Percentiles rank a stretch among this genome's conserved stretches.
Conservation (phyloP, 2,888 invertebrate genomes). For the Mythimna loreyi region DNA sequence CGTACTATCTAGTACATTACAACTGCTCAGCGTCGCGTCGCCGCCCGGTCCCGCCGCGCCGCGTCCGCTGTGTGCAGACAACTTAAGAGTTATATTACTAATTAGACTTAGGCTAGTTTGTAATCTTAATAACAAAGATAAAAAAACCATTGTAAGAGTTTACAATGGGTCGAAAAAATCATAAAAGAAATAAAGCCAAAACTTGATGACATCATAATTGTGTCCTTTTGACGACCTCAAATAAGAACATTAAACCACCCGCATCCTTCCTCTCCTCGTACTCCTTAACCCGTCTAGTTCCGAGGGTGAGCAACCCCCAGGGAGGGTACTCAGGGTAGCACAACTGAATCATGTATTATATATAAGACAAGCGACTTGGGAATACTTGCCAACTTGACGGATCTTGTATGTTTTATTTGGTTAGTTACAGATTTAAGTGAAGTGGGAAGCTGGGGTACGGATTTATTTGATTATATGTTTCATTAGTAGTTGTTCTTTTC, state of each 20-base stretch:
- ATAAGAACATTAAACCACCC: conserved; percentile 1
- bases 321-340: conserved; percentile 10
- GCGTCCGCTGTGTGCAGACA: too few species aligned
- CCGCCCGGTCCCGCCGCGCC: too few species aligned
- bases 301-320: conserved; percentile 15
- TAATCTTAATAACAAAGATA: too few species aligned
- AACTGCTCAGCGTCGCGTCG: too few species aligned
- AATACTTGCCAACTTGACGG: conserved; percentile 9
- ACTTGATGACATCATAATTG: neutral
- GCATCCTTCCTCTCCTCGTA: conserved; percentile 1
- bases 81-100: too few species aligned
- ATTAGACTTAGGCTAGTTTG: too few species aligned
- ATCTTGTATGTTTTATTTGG: conserved; percentile 30
- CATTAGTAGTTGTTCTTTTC: neutral
- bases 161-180: too few species aligned
- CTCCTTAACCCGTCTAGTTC: conserved; percentile 28
- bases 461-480: too few species aligned
- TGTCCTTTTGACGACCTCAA: neutral
- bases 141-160: too few species aligned
- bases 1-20: too few species aligned
- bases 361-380: conserved; percentile 43
- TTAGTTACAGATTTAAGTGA: conserved; percentile 6
- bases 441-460: neutral
- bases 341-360: conserved; percentile 47
- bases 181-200: too few species aligned